phyloP scores from a whole-genome alignment of 2,797 vertebrate species.

The Sphenopsis melanotis region DNA sequence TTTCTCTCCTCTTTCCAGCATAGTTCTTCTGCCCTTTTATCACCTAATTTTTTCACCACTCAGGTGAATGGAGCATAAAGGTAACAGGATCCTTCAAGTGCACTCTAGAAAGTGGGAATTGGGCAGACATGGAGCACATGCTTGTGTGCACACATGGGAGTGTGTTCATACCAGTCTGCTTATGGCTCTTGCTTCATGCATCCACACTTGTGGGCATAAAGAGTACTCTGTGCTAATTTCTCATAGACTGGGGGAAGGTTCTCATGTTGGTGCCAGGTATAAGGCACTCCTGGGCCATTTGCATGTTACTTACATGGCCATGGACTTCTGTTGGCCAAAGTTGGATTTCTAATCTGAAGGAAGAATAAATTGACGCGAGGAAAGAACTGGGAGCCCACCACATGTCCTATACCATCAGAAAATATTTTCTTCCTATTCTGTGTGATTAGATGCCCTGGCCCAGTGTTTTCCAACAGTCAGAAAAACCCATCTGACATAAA shows the following conservation, averaged over 20 bases:
- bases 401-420: not conserved
- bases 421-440: not conserved
- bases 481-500: not conserved
- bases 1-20: not conserved
- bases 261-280: not conserved
- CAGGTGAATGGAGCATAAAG: not conserved
- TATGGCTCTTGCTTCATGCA: not conserved
- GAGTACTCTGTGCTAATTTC: accelerated
- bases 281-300: not conserved
- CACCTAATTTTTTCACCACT: not conserved
- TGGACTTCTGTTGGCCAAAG: not conserved
- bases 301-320: not conserved
- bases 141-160: accelerated
- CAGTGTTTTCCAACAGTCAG: not conserved
- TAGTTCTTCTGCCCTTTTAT: not conserved
- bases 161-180: not conserved
- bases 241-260: not conserved
- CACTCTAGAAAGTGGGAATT: not conserved
- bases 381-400: not conserved
- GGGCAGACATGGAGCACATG: not conserved
- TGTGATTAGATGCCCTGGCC: not conserved
- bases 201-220: not conserved
- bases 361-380: not conserved
- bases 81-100: not conserved
- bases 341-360: not conserved